Base-by-base conservation (phyloP, 2,797 vertebrate genomes). In the Chrosomus eos region DNA sequence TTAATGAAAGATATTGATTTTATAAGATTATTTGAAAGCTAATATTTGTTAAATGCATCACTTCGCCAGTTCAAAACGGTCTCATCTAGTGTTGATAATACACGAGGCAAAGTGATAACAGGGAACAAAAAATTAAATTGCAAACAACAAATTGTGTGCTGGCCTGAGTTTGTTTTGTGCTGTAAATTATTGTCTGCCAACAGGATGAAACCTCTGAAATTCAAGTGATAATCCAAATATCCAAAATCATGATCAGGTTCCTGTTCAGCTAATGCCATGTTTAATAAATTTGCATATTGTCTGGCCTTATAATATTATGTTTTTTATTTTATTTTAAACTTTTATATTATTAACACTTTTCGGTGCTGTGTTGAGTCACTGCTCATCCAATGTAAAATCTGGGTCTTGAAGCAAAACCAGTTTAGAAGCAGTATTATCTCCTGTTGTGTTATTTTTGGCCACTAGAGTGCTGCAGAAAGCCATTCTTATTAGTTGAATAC, bases 381-480 rank as follows among this genome's bases (percentile, higher is more conserved):
- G 11, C 62, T 45, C 58, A 38, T 51, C 66, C 31, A 23, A 62
- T 62, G 36, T 28, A 21, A 51, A 66, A 31, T 48, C 60, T 66
- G 16, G 26, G 38, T 31, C 4, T 26, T 64, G 36, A 23, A 66
- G 19, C 38, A 71, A n/a, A 43, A 40, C 21, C 21, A 33, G 28
- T 26, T 84, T 33, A 62, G 23, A 51, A 66, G 31, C n/a, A 33
- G 14, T 40, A 3, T 84, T 3, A 40, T 78, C 62, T 71, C 85
- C 48, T 95, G 95, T 92, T 92, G 90, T 95, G 90, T 83, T 72
- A 88, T 71, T 78, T 93, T 89, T 66, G 88, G 81, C 95, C 97
- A 96, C 95, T 95, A 96, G 96, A 96, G 94, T 90, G 95, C 95
- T 93, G 94, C 93, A 96, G 88, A 85, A 92, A 89, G 88, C 92